Evolutionary conservation across 2,113 vertebrate species (phyloP).

Genomic region (Boleophthalmus pectinirostris): DNA sequence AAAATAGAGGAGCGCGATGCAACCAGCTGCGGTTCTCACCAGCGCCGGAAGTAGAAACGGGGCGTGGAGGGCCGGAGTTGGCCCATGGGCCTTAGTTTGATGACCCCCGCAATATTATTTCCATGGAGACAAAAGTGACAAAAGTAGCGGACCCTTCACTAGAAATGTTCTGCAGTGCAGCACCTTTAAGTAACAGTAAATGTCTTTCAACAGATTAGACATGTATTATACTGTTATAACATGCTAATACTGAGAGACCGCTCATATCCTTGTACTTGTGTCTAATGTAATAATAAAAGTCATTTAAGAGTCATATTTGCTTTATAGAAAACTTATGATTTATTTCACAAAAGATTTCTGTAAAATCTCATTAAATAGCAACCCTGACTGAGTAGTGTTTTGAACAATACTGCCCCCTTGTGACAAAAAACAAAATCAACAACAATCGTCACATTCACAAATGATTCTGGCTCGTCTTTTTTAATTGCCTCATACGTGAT

Average conservation of each 20-base stretch:
- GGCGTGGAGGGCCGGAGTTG: no score
- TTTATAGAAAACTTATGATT: constrained; percentile 18
- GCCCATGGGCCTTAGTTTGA: no score
- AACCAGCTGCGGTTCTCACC: no score
- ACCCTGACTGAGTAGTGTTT: constrained; percentile 33
- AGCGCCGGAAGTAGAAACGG: no score
- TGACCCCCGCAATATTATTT: no score
- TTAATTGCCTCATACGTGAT: background rate
- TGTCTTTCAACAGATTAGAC: background rate
- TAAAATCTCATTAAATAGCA: constrained; percentile 26
- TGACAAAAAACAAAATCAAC: constrained; percentile 32
- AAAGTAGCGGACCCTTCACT: no score
- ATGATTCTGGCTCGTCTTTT: background rate
- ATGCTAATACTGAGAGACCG: background rate
- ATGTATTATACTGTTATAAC: background rate
- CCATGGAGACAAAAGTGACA: no score
- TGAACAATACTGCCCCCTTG: constrained; percentile 69
- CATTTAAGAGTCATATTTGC: background rate
- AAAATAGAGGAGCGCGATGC: no score
- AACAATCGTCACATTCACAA: background rate
- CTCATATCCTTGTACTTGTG: background rate
- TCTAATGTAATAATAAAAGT: background rate
- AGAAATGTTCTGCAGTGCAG: no score
- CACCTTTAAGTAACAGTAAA: no score
- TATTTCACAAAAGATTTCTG: constrained; percentile 18